phyloP scores from a whole-genome alignment of 2,888 invertebrate genomes.

The Odontothrips loti region DNA sequence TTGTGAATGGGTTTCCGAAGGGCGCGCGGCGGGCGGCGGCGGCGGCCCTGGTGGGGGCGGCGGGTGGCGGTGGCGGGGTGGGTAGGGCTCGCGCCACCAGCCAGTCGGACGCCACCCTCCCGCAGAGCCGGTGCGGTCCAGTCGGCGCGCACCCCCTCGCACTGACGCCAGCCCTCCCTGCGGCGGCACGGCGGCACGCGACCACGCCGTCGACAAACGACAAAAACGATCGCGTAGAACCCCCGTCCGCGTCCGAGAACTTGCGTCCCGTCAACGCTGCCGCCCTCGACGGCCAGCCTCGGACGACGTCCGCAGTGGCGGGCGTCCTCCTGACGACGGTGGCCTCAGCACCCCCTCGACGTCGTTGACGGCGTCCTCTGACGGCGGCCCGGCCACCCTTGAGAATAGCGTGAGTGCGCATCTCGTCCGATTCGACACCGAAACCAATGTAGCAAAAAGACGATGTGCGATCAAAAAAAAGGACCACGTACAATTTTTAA shows the following conservation, averaged over 20 bases:
- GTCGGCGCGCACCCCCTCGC: neutral
- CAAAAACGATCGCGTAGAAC: neutral
- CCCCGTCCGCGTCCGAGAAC: too few relatives aligned
- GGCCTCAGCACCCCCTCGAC: neutral
- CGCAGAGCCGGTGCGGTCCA: conserved; percentile 5
- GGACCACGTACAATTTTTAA: too few relatives aligned
- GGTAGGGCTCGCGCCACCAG: neutral
- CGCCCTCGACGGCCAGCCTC: too few relatives aligned
- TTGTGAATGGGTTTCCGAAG: neutral
- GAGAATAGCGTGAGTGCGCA: too few relatives aligned
- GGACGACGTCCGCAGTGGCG: too few relatives aligned
- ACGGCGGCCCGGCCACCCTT: too few relatives aligned
- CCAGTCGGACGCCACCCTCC: conserved; percentile 15
- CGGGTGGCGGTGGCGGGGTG: neutral
- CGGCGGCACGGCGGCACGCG: neutral
- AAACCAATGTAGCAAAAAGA: too few relatives aligned
- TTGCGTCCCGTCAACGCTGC: too few relatives aligned
- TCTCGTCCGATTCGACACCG: too few relatives aligned
- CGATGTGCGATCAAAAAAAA: too few relatives aligned
- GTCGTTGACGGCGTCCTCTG: too few relatives aligned
- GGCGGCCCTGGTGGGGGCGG: neutral
- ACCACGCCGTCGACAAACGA: neutral
- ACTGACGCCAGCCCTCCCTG: neutral
- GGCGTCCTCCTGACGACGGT: neutral
- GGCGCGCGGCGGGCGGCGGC: neutral